phyloP scores from a whole-genome alignment of 2,113 vertebrate species.

The Pardalotus punctatus region DNA sequence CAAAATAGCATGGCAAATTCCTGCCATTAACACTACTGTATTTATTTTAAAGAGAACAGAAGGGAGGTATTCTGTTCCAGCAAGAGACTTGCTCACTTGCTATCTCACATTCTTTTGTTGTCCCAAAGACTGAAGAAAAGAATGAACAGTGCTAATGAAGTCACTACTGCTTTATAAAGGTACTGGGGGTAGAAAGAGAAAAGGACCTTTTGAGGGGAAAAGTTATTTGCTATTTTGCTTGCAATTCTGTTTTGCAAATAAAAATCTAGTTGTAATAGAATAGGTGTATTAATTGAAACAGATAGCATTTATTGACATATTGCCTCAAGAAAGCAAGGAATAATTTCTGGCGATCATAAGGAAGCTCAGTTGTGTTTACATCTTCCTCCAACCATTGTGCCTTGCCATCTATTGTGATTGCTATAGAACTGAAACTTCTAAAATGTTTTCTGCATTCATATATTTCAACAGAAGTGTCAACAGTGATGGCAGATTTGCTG shows the following conservation, averaged over 20 bases:
- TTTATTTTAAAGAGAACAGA: neutral
- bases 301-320: neutral
- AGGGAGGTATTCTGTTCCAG: neutral
- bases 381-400: neutral
- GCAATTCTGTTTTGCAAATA: neutral
- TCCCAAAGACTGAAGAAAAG: neutral
- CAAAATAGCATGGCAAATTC: neutral
- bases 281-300: neutral
- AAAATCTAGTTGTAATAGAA: neutral
- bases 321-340: conserved; percentile 2
- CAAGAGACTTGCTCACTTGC: neutral
- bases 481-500: conserved; percentile 8
- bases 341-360: neutral
- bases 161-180: neutral
- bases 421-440: conserved; percentile 31
- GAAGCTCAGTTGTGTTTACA: conserved; percentile 22
- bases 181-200: neutral
- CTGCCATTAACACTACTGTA: neutral
- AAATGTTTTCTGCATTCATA: conserved; percentile 24
- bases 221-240: neutral
- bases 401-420: conserved; percentile 39
- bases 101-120: neutral
- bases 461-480: conserved; percentile 32
- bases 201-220: neutral
- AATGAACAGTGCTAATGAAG: neutral